Percentiles rank a stretch among this genome's conserved stretches.
phyloP scores from a whole-genome alignment of 2,888 invertebrate genomes.

The Sarcophaga variegata region DNA sequence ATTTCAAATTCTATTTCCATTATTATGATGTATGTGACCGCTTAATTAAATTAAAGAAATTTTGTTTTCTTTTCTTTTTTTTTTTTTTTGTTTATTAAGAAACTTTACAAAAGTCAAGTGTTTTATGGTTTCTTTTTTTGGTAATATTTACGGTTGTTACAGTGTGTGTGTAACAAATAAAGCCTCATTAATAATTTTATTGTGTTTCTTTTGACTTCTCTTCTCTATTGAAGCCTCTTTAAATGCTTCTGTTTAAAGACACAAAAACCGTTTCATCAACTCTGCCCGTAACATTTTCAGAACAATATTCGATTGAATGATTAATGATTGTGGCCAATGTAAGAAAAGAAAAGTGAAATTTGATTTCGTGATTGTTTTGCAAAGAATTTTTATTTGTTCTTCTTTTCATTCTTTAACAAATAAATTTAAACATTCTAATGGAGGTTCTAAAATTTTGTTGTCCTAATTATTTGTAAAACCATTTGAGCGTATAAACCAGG shows the following conservation, averaged over 20 bases:
- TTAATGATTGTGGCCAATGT: constrained; percentile 38
- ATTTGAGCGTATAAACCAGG: too few relatives aligned
- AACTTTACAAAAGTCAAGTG: constrained; percentile 35
- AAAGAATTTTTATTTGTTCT: too few relatives aligned
- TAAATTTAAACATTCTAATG: too few relatives aligned
- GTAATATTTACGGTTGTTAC: neutral
- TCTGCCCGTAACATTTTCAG: neutral
- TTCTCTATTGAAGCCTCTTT: neutral
- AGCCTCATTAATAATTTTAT: constrained; percentile 17
- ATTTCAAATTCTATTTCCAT: too few relatives aligned
- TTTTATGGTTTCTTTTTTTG: constrained; percentile 8
- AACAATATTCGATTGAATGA: constrained; percentile 2
- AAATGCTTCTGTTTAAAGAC: constrained; percentile 4
- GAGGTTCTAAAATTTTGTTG: too few relatives aligned
- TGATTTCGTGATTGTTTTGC: neutral
- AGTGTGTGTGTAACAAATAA: neutral
- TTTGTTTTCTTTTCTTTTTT: neutral
- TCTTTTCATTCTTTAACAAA: too few relatives aligned
- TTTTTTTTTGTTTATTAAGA: constrained; percentile 5
- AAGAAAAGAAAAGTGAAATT: constrained; percentile 48
- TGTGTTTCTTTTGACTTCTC: neutral
- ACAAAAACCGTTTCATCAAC: neutral
- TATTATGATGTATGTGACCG: neutral
- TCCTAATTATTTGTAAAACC: too few relatives aligned
- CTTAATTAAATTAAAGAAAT: constrained; percentile 21